Percentiles rank a stretch among this genome's conserved stretches.
Conservation (phyloP, 2,797 vertebrate genomes). For the Myiotriccus ornatus region DNA sequence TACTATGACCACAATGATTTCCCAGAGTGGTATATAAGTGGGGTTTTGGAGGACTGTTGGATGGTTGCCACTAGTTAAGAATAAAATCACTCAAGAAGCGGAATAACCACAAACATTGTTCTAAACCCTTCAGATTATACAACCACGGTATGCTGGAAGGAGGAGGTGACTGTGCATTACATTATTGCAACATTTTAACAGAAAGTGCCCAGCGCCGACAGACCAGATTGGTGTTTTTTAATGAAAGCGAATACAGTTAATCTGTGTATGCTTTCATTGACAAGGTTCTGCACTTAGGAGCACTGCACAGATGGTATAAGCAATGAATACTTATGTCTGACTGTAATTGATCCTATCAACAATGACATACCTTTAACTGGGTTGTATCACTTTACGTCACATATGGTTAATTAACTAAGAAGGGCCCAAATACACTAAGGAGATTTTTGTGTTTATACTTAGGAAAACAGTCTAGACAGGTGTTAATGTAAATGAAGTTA, state of each 20-base stretch:
- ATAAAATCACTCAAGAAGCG: not conserved
- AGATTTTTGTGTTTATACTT: constrained; percentile 69
- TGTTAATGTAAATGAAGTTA: constrained; percentile 72
- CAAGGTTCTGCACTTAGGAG: constrained; percentile 59
- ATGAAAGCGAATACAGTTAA: constrained; percentile 52
- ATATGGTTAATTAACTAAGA: constrained; percentile 70
- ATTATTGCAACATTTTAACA: constrained; percentile 2
- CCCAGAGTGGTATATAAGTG: not conserved
- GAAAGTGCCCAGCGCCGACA: not conserved
- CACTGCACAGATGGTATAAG: constrained; percentile 64
- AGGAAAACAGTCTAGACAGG: constrained; percentile 70
- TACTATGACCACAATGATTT: not conserved
- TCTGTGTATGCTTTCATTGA: constrained; percentile 55
- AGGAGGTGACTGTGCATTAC: not conserved
- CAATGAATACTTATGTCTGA: constrained; percentile 64
- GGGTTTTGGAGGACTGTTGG: not conserved
- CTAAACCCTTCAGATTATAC: not conserved
- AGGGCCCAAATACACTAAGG: constrained; percentile 54
- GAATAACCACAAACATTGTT: not conserved
- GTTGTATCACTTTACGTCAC: constrained; percentile 65
- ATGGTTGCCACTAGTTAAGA: not conserved
- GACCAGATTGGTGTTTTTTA: constrained; percentile 48
- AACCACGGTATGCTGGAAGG: not conserved
- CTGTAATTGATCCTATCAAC: constrained; percentile 72
- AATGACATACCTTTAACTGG: constrained; percentile 69